Base-by-base conservation (phyloP, 2,797 vertebrate species). In the Ispidina picta region DNA sequence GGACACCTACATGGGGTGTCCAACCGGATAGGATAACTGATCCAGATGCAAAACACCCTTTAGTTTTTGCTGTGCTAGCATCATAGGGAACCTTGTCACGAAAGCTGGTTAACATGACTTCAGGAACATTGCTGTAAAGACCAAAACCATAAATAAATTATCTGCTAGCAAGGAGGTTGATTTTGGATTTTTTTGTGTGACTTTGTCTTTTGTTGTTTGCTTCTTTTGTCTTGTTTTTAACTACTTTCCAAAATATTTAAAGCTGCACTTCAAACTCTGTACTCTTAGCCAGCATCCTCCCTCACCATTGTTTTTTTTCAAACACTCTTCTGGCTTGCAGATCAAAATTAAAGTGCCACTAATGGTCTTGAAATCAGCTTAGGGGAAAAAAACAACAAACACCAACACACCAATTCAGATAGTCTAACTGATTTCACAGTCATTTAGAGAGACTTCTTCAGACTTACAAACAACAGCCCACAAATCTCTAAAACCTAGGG, bases 331-430 rank as follows among this genome's bases (percentile, higher is more conserved):
- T 81, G 70, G 23, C 70, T 88, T 83, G 58, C 44, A 84, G 54
- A 71, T 63, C 33, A 48, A 78, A 92, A 64, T 48, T 23, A n/a
- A 29, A 66, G 12, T 66, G 43, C 16, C 19, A 74, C 15, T 43
- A 64, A 75, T 13, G 11, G 33, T 59, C 62, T 68, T 62, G 60
- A 92, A 89, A 84, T 62, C 39, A 88, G 33, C 14, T 70, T 64
- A 63, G 13, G 15, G 18, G 1, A 6, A 52, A 22, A 0, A 0
- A 5, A 15, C 5, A 3, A 4, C 4, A 0, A 5, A 29, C 33
- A 15, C 49, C 26, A 51, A 51, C 26, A 51, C 49, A 51, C 4
- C 18, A 28, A 39, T 64, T 78, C 62, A 76, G 55, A 46, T 41
- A 52, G 66, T 46, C 37, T 56, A 81, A 56, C 26, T 35, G 23